A percentile compares a stretch with the other conserved stretches of the same genome.
These are phyloP conservation scores for Microplitis demolitor DNA, from an alignment of 1,140 invertebrate genomes.

Conservation along the genomic window DNA sequence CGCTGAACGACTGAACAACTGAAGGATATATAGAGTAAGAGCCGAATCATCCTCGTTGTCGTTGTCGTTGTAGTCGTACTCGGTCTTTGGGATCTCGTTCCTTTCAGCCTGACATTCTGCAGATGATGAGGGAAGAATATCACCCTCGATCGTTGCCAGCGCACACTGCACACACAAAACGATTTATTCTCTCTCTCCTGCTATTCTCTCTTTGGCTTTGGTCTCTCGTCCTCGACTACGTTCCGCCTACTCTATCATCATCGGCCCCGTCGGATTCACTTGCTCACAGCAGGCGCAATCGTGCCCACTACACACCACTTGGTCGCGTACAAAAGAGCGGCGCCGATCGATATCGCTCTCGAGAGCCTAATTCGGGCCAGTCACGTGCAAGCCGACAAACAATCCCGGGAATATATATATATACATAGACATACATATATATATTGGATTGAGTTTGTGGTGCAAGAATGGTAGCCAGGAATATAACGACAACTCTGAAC, in stretches of 20 bases:
- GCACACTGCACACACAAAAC: background rate
- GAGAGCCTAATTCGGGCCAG: conserved; percentile 18
- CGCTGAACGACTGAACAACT: too few relatives aligned
- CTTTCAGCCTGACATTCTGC: background rate
- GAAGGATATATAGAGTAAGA: too few relatives aligned
- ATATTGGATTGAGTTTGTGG: background rate
- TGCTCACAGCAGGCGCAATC: conserved; percentile 8
- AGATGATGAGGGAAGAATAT: background rate
- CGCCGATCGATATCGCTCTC: conserved; percentile 17
- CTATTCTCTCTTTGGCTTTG: background rate
- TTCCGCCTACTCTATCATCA: background rate
- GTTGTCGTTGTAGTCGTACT: too few relatives aligned
- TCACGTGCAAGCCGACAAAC: conserved; percentile 13
- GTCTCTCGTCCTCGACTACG: background rate
- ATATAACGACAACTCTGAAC: background rate
- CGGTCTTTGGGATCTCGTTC: background rate
- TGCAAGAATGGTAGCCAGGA: background rate
- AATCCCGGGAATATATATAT: conserved; percentile 3
- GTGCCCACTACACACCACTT: background rate
- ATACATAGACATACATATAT: background rate
- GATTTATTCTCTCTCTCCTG: background rate
- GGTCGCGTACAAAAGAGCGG: conserved; percentile 10
- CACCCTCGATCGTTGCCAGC: background rate
- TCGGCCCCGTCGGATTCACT: background rate
- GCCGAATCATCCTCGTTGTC: too few relatives aligned